Evolutionary conservation across 1,140 invertebrate species (phyloP).

Genomic region (Chymomyza costata): DNA sequence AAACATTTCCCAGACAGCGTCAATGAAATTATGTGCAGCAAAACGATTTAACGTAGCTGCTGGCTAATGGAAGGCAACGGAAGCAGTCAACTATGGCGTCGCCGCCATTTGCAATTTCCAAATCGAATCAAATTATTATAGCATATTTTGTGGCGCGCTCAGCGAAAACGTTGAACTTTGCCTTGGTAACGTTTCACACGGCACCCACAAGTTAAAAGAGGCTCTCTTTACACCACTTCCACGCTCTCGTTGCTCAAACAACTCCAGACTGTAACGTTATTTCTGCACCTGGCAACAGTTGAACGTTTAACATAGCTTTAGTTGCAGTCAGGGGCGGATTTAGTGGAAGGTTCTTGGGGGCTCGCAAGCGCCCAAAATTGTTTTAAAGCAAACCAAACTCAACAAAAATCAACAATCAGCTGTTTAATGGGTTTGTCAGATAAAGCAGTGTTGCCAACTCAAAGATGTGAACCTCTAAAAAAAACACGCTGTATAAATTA

Average conservation of each 20-base stretch:
- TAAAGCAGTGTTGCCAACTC: too few species aligned
- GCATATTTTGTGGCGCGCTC: slow-evolving; percentile 2
- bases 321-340: too few species aligned
- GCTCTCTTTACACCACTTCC: slow-evolving; percentile 6
- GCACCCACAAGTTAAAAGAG: slow-evolving; percentile 23
- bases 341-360: too few species aligned
- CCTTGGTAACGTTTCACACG: too few species aligned
- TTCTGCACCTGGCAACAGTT: slow-evolving; percentile 57
- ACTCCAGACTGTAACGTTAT: slow-evolving; percentile 65
- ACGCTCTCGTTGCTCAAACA: too few species aligned
- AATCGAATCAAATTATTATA: slow-evolving; percentile 34
- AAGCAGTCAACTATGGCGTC: slow-evolving; percentile 7
- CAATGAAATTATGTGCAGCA: slow-evolving; percentile 57
- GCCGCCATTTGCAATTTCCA: slow-evolving; percentile 14
- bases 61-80: slow-evolving; percentile 3
- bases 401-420: too few species aligned
- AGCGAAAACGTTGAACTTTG: too few species aligned
- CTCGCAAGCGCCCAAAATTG: too few species aligned
- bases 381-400: too few species aligned
- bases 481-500: too few species aligned
- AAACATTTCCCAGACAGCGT: slow-evolving; percentile 32
- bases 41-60: slow-evolving; percentile 12
- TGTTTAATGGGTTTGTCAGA: too few species aligned
- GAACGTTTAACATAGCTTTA: slow-evolving; percentile 30
- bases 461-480: too few species aligned